Percentiles rank a stretch among this genome's conserved stretches.
phyloP scores from a whole-genome alignment of 1,140 invertebrate genomes.

The Ips nitidus region DNA sequence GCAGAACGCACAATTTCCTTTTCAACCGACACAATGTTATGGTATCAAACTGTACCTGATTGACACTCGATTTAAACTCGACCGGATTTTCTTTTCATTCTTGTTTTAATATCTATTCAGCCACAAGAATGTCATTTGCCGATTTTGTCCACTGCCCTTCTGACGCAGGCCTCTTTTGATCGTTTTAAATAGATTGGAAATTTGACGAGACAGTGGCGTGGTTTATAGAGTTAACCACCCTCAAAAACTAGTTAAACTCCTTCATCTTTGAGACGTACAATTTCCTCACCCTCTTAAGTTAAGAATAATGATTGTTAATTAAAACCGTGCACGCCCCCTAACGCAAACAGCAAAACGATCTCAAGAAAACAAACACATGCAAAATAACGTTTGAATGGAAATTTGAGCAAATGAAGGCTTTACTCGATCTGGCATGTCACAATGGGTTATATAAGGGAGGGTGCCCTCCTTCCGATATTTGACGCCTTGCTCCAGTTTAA shows the following conservation, averaged over 20 bases:
- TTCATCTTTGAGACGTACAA: not conserved
- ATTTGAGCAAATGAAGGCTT: constrained; percentile 33
- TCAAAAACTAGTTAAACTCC: too few relatives aligned
- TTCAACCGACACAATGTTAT: constrained; percentile 18
- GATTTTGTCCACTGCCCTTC: constrained; percentile 34
- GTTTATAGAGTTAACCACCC: not conserved
- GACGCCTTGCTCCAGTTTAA: constrained; percentile 37
- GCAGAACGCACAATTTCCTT: constrained; percentile 26
- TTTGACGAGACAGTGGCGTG: constrained; percentile 11
- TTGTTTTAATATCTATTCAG: constrained; percentile 34
- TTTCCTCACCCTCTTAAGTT: not conserved
- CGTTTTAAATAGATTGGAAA: constrained; percentile 39
- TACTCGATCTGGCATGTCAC: constrained; percentile 10
- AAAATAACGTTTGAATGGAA: constrained; percentile 38
- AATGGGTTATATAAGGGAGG: constrained; percentile 18
- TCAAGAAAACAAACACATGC: constrained; percentile 39
- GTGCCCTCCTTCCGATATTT: constrained; percentile 36
- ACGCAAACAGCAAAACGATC: constrained; percentile 30
- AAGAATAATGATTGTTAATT: constrained; percentile 22
- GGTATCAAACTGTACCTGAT: constrained; percentile 28
- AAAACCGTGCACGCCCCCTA: constrained; percentile 33
- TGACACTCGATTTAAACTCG: constrained; percentile 34
- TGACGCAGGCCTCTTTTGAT: constrained; percentile 26
- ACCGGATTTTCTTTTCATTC: constrained; percentile 37
- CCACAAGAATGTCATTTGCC: constrained; percentile 38